Conservation (phyloP, 2,113 vertebrate genomes). For the Cochlearius cochlearius region DNA sequence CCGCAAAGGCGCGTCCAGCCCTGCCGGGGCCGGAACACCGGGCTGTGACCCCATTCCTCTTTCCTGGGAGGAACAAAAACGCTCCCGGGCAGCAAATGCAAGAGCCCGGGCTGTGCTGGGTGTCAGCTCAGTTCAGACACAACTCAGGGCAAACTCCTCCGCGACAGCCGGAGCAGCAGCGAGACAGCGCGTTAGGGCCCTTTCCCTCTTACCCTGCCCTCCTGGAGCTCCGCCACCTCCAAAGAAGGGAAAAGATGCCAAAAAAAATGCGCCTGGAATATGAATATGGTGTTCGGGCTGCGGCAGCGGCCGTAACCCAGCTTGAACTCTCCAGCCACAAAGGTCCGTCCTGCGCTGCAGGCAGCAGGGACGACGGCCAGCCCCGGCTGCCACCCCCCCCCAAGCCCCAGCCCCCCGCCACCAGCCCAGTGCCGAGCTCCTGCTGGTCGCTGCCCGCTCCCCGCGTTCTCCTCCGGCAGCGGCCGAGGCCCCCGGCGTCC, state of each 20-base stretch:
- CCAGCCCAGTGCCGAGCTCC: neutral
- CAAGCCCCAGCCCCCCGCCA: neutral
- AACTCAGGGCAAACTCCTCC: neutral
- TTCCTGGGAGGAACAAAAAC: neutral
- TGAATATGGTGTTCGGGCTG: conserved; percentile 6
- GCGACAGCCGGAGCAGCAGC: neutral
- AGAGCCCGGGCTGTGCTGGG: neutral
- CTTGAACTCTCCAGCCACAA: neutral
- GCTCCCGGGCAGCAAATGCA: neutral
- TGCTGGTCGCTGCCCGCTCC: fast-evolving
- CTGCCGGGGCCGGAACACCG: neutral
- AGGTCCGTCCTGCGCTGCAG: neutral
- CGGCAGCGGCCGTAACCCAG: neutral
- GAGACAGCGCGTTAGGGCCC: neutral
- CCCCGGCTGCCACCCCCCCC: neutral
- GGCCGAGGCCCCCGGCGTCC: fast-evolving
- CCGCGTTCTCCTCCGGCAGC: neutral
- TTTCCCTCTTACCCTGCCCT: neutral
- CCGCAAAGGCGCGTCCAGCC: neutral
- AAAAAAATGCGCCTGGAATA: conserved; percentile 8
- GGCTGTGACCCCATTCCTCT: neutral
- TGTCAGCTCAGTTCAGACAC: neutral
- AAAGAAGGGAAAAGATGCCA: conserved; percentile 15
- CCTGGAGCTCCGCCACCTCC: conserved; percentile 21
- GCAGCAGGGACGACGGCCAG: neutral